A percentile compares a stretch with the other conserved stretches of the same genome.
phyloP scores from a whole-genome alignment of 2,888 invertebrate genomes.

The Euzophera pinguis region DNA sequence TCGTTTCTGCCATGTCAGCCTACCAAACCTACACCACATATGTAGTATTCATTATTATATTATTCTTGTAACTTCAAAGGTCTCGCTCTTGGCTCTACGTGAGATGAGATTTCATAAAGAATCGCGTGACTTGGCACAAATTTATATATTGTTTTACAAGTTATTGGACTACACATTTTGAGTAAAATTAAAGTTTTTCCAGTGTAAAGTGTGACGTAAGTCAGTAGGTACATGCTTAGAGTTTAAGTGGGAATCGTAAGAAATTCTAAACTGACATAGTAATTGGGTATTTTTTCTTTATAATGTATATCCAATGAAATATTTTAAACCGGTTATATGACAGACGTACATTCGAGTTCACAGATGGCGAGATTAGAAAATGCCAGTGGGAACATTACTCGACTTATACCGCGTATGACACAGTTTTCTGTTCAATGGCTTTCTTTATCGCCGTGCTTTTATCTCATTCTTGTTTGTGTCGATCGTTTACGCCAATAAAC shows the following conservation, averaged over 20 bases:
- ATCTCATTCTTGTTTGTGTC: background rate
- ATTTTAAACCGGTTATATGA: background rate
- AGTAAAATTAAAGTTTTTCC: too few species aligned
- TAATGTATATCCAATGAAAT: background rate
- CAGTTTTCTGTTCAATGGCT: constrained; percentile 8
- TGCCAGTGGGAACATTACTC: constrained; percentile 9
- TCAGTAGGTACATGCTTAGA: too few species aligned
- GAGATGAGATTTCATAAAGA: too few species aligned
- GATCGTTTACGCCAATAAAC: background rate
- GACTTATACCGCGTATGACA: constrained; percentile 4
- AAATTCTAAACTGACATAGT: background rate
- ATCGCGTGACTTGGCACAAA: too few species aligned
- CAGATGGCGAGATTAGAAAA: constrained; percentile 10
- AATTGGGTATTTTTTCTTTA: constrained; percentile 1
- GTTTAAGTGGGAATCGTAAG: background rate
- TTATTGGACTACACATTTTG: too few species aligned
- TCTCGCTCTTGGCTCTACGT: too few species aligned
- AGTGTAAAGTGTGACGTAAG: too few species aligned
- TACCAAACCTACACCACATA: too few species aligned
- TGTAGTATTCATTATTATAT: too few species aligned
- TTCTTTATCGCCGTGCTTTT: constrained; percentile 6
- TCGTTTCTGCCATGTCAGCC: too few species aligned
- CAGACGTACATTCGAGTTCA: constrained; percentile 1
- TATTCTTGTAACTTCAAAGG: too few species aligned
- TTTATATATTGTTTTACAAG: too few species aligned